Evolutionary conservation across 2,888 invertebrate species (phyloP).

Genomic region (Xylocampa areola): DNA sequence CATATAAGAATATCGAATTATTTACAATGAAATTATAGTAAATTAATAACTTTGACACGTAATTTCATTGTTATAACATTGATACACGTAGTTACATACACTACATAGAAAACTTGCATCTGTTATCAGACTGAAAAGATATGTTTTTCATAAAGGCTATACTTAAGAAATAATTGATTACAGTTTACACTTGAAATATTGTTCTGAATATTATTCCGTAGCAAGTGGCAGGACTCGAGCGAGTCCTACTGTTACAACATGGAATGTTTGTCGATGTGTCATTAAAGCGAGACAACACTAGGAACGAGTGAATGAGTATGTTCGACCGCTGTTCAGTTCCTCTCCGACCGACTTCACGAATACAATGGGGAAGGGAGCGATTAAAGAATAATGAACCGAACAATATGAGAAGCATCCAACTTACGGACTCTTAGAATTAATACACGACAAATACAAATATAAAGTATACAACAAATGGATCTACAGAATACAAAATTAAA

Average conservation of each 20-base stretch:
- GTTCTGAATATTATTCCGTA: slow-evolving; percentile 82
- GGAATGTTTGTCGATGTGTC: slow-evolving; percentile 85
- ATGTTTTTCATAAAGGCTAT: slow-evolving; percentile 86
- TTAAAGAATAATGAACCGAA: slow-evolving; percentile 81
- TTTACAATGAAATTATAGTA: slow-evolving; percentile 89
- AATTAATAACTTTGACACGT: slow-evolving; percentile 80
- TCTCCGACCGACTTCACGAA: slow-evolving; percentile 35
- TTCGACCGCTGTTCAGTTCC: slow-evolving; percentile 34
- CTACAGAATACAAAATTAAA: slow-evolving; percentile 84
- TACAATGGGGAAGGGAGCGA: slow-evolving; percentile 48
- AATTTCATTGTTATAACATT: slow-evolving; percentile 88
- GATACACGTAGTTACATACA: slow-evolving; percentile 85
- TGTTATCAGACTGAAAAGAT: slow-evolving; percentile 85
- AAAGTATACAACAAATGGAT: slow-evolving; percentile 82
- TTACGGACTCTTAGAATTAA: slow-evolving; percentile 79
- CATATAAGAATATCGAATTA: slow-evolving; percentile 88
- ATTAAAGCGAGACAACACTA: slow-evolving; percentile 58
- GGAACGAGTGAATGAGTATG: slow-evolving; percentile 33
- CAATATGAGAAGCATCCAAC: slow-evolving; percentile 82
- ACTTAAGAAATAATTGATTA: slow-evolving; percentile 85
- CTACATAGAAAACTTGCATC: slow-evolving; percentile 90
- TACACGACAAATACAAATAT: slow-evolving; percentile 83
- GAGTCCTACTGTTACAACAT: slow-evolving; percentile 74
- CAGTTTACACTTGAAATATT: slow-evolving; percentile 82
- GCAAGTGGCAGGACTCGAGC: slow-evolving; percentile 55